Conservation (phyloP, 2,888 invertebrate genomes). For the Drosophila demipolita region DNA sequence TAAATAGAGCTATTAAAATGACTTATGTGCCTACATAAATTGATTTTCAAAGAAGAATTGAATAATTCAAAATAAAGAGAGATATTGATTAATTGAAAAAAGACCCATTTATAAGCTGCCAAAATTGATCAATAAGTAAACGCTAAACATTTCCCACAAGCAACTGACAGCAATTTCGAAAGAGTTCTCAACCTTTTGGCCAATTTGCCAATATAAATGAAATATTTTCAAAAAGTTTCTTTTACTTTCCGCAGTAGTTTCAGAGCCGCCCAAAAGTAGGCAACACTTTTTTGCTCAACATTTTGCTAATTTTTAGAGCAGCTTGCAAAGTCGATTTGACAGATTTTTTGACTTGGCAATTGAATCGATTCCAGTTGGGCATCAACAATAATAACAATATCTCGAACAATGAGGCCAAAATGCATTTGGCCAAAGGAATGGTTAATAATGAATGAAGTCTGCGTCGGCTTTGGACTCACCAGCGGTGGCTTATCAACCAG, state of each 20-base stretch:
- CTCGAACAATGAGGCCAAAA: constrained; percentile 9
- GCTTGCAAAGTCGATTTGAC: background rate
- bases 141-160: background rate
- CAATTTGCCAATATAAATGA: constrained; percentile 28
- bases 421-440: constrained; percentile 37
- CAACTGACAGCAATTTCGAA: background rate
- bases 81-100: background rate
- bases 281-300: constrained; percentile 31
- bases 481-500: constrained; percentile 93
- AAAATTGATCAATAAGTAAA: background rate
- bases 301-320: constrained; percentile 3
- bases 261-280: constrained; percentile 53
- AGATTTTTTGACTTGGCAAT: constrained; percentile 26
- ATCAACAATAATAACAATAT: constrained; percentile 44
- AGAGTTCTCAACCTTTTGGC: constrained; percentile 10
- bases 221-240: constrained; percentile 5
- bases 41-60: background rate
- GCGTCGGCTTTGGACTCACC: constrained; percentile 70
- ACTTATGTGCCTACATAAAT: too few species aligned
- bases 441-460: constrained; percentile 41
- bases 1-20: too few species aligned
- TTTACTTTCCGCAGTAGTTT: background rate
- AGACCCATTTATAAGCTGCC: background rate
- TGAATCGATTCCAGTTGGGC: constrained; percentile 9
- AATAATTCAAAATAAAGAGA: background rate